A percentile compares a stretch with the other conserved stretches of the same genome.
These are phyloP conservation scores for Heliconius charithonia DNA, from an alignment of 2,888 invertebrate species.

Conservation along the genomic window DNA sequence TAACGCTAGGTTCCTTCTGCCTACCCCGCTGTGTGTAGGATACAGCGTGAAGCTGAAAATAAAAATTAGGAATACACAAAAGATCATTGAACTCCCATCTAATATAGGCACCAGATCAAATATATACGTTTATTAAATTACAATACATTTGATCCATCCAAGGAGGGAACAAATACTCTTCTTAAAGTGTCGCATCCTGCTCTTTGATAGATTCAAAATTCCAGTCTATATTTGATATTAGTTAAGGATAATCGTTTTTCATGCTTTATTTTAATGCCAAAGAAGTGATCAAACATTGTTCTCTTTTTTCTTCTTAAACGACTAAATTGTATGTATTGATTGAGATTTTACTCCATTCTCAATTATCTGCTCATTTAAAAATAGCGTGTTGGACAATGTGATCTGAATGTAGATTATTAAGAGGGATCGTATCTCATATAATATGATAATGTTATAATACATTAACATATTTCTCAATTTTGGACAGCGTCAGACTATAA, in stretches of 20 bases:
- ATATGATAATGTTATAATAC: no score
- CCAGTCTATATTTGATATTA: neutral
- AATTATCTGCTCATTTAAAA: neutral
- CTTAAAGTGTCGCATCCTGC: slow-evolving; percentile 12
- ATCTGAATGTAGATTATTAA: no score
- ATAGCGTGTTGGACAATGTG: no score
- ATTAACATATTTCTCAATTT: no score
- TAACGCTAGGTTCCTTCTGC: no score
- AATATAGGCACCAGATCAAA: neutral
- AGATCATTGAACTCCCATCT: neutral
- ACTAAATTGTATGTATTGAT: no score
- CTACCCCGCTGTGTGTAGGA: no score
- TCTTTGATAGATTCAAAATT: neutral
- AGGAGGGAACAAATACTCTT: slow-evolving; percentile 2
- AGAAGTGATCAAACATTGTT: no score
- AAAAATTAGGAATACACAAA: neutral
- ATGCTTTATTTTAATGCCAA: neutral
- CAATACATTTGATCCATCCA: slow-evolving; percentile 7
- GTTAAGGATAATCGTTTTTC: neutral
- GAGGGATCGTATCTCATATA: no score
- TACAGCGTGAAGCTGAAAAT: no score
- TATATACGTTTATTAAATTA: slow-evolving; percentile 21
- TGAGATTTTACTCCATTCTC: neutral
- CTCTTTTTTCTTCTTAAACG: no score
- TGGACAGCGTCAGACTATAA: no score